phyloP scores from a whole-genome alignment of 2,113 vertebrate species.

The Amphilophus citrinellus region DNA sequence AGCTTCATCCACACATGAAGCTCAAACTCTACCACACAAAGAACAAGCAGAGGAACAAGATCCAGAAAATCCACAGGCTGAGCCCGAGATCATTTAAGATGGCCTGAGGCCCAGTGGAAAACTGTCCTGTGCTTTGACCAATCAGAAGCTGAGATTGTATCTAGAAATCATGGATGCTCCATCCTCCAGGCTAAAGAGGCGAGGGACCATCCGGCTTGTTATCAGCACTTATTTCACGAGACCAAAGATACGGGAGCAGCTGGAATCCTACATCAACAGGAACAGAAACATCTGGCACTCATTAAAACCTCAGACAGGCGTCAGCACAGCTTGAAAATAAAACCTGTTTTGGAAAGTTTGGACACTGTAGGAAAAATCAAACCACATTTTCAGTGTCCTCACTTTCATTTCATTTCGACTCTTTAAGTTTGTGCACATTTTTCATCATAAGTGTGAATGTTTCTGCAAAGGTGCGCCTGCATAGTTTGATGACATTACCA shows the following conservation, averaged over 20 bases:
- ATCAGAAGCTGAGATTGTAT: neutral
- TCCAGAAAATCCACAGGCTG: neutral
- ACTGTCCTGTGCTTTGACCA: no score
- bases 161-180: neutral
- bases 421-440: no score
- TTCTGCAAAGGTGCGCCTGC: no score
- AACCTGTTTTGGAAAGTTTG: neutral
- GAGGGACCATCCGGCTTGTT: neutral
- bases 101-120: no score
- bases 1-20: neutral
- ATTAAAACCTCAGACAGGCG: neutral
- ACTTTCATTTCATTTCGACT: no score
- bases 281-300: neutral
- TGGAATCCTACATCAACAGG: neutral
- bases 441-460: no score
- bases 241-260: neutral
- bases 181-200: neutral
- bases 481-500: no score
- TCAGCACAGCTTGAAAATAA: neutral
- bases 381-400: neutral
- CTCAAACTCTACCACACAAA: neutral
- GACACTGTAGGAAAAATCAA: neutral
- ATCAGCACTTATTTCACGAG: neutral
- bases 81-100: neutral
- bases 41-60: fast-evolving